A percentile compares a stretch with the other conserved stretches of the same genome.
phyloP scores from a whole-genome alignment of 2,113 vertebrate genomes.

The Chionis minor region DNA sequence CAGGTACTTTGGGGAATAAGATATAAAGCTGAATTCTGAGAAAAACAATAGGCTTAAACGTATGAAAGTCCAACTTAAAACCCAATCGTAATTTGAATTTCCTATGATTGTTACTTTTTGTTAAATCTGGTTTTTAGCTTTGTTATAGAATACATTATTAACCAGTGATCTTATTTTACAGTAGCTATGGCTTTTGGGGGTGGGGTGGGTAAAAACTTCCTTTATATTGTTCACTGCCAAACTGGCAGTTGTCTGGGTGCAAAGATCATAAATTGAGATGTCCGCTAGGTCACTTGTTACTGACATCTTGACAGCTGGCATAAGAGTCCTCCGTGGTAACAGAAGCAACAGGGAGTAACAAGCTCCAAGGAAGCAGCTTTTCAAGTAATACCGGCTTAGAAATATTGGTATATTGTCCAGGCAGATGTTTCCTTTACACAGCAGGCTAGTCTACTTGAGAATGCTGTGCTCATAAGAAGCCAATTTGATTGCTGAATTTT shows the following conservation, averaged over 20 bases:
- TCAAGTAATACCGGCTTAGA: neutral
- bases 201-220: neutral
- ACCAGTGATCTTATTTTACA: neutral
- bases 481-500: neutral
- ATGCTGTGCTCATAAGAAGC: rapidly evolving
- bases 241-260: neutral
- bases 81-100: neutral
- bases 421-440: neutral
- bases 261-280: neutral
- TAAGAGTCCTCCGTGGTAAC: neutral
- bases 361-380: neutral
- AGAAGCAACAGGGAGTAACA: neutral
- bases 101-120: neutral
- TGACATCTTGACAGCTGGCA: neutral
- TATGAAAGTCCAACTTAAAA: neutral
- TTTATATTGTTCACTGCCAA: neutral
- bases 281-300: neutral
- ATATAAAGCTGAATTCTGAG: neutral
- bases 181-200: rapidly evolving
- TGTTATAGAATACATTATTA: neutral
- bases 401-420: neutral
- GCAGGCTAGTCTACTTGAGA: neutral
- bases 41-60: neutral
- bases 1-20: neutral
- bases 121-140: neutral